Evolutionary conservation across 2,888 invertebrate species (phyloP), one percentile per base, ranked within the genome.

Genomic region (Melipona bicolor): DNA sequence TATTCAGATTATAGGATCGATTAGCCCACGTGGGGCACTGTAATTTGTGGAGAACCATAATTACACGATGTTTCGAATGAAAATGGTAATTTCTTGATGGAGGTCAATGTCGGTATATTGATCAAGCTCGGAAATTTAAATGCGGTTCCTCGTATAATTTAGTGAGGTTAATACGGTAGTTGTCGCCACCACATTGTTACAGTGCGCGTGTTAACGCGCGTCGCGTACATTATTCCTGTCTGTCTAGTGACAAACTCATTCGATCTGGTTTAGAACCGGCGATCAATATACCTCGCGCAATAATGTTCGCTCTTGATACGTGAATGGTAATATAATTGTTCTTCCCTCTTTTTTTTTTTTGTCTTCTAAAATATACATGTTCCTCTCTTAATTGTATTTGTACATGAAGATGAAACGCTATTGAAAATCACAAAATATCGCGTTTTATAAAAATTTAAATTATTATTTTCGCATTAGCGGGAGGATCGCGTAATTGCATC

Each of bases 61-160:
- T 70, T 56, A 74, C 21, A 52, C 24, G 24, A 52, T 32, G 21
- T 49, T 75, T 77, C 32, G 5, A 54, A 24, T 32, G 11, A n/a
- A 49, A 61, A 54, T 43, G 64, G 21, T 36, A 68, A 78, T 81
- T 21, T 27, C 4, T 13, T 15, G 1, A 17, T 50, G 0, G 19
- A 32, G 74, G 70, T 75, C 67, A 70, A 32, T 67, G 61, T 71
- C 52, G 27, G 19, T 11, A 24, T 43, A 71, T 62, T 15, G 43
- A 80, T 67, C n/a, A 11, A 6, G 27, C 5, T 56, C 21, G 54
- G 36, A 70, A 75, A 75, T 81, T 74, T 43, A 67, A 81, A 61
- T 68, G 52, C 43, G 49, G 36, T 62, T 70, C 36, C 6, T 32
- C 3, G 64, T 74, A 64, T 52, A 81, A 74, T 74, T 65, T 56